These are phyloP conservation scores for Typhlichthys subterraneus DNA, from an alignment of 2,797 vertebrate species.

Conservation along the genomic window DNA sequence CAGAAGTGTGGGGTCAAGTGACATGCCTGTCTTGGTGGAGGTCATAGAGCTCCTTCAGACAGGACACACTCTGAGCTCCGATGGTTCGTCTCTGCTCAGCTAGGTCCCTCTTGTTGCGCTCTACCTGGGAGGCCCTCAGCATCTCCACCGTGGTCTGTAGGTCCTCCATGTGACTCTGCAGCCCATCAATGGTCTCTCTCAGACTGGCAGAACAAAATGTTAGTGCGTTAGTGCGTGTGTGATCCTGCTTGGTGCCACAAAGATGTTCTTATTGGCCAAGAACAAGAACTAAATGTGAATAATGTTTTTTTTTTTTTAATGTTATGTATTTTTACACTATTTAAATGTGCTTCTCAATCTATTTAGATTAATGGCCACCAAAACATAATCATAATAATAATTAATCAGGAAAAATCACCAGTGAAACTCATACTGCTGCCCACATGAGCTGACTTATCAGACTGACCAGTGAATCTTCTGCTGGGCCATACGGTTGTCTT, in stretches of 20 bases:
- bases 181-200: conserved; percentile 88
- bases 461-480: conserved; percentile 87
- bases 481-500: conserved; percentile 87
- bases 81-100: conserved; percentile 77
- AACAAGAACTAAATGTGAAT: too few species aligned
- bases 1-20: background rate
- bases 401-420: background rate
- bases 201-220: conserved; percentile 72
- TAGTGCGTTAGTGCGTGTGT: too few species aligned
- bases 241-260: too few species aligned
- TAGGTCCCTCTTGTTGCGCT: conserved; percentile 72
- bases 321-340: too few species aligned
- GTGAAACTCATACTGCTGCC: too few species aligned
- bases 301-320: too few species aligned
- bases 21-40: conserved; percentile 85
- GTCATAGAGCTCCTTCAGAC: conserved; percentile 91
- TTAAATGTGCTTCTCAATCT: too few species aligned
- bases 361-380: too few species aligned
- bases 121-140: conserved; percentile 74
- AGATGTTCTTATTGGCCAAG: too few species aligned
- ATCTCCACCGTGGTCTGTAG: conserved; percentile 89
- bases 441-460: too few species aligned
- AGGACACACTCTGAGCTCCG: conserved; percentile 85
- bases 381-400: background rate
- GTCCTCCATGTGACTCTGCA: conserved; percentile 87